These are phyloP conservation scores for Nezara viridula DNA, from an alignment of 2,888 invertebrate genomes.

Conservation along the genomic window DNA sequence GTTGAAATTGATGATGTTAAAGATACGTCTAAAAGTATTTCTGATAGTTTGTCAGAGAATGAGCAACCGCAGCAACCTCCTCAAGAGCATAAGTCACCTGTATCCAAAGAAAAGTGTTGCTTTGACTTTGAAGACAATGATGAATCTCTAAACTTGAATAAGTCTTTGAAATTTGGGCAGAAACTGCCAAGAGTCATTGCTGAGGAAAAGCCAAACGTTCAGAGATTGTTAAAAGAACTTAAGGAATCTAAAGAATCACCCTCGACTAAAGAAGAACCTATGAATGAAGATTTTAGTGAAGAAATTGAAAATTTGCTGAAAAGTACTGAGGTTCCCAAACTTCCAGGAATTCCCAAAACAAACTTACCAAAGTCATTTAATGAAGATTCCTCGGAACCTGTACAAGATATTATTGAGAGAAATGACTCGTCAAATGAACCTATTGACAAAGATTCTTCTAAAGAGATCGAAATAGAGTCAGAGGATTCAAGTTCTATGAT, in stretches of 20 bases:
- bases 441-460: not conserved
- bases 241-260: not conserved
- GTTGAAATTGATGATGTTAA: not conserved
- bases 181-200: slow-evolving; percentile 77
- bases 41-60: not conserved
- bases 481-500: not conserved
- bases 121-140: slow-evolving; percentile 84
- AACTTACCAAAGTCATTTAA: not conserved
- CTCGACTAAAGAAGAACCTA: slow-evolving; percentile 47
- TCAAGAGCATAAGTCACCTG: not conserved
- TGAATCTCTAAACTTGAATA: slow-evolving; percentile 74
- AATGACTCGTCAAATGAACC: not conserved
- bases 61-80: not conserved
- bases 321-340: slow-evolving; percentile 74
- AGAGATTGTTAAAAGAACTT: slow-evolving; percentile 35
- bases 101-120: slow-evolving; percentile 72
- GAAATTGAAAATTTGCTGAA: slow-evolving; percentile 75
- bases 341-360: slow-evolving; percentile 73
- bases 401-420: not conserved
- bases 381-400: not conserved
- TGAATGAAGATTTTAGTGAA: slow-evolving; percentile 65
- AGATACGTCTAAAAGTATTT: not conserved
- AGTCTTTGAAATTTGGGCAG: slow-evolving; percentile 72
- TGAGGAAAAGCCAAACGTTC: slow-evolving; percentile 56
- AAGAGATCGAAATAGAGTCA: not conserved